A percentile compares a stretch with the other conserved stretches of the same genome.
These are phyloP conservation scores for Gambelia wislizenii DNA, from an alignment of 2,797 vertebrate species.

Conservation along the genomic window DNA sequence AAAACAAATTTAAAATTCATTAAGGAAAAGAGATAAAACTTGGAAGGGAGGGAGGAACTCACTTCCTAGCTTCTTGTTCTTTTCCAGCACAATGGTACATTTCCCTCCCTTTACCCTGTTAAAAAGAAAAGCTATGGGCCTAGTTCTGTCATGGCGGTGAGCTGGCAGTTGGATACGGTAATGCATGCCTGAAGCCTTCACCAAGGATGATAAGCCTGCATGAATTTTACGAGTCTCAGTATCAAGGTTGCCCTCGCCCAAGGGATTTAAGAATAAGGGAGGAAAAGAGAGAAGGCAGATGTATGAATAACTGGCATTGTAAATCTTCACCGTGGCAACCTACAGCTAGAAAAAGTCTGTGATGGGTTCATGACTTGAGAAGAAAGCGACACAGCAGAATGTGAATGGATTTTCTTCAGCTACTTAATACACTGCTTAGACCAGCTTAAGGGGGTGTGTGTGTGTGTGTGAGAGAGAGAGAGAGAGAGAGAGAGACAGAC, in stretches of 20 bases:
- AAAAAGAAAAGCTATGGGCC: conserved; percentile 81
- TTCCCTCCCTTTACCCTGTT: conserved; percentile 54
- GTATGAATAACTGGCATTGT: conserved; percentile 93
- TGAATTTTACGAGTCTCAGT: conserved; percentile 91
- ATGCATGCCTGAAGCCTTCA: conserved; percentile 85
- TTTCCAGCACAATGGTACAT: conserved; percentile 66
- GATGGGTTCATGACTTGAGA: conserved; percentile 89
- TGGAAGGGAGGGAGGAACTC: conserved; percentile 1
- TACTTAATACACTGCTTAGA: conserved; percentile 95
- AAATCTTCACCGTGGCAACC: conserved; percentile 95
- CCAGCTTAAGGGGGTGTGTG: conserved; percentile 85
- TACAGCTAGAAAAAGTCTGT: conserved; percentile 88
- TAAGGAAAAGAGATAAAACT: conserved; percentile 57
- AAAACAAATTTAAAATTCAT: conserved; percentile 67
- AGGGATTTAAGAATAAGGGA: conserved; percentile 86
- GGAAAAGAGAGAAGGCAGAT: conserved; percentile 83
- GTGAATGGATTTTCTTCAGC: conserved; percentile 91
- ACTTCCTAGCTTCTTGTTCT: conserved; percentile 54
- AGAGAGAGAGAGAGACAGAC: conserved; percentile 30
- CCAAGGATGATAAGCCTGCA: conserved; percentile 89
- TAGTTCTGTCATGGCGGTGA: conserved; percentile 81
- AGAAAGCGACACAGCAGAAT: conserved; percentile 86
- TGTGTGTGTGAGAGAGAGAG: conserved; percentile 53
- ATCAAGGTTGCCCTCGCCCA: conserved; percentile 90
- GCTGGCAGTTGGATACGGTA: conserved; percentile 79